Percentiles rank a stretch among this genome's conserved stretches.
Conservation (phyloP, 1,140 invertebrate species). For the Scaptomyza montana region DNA sequence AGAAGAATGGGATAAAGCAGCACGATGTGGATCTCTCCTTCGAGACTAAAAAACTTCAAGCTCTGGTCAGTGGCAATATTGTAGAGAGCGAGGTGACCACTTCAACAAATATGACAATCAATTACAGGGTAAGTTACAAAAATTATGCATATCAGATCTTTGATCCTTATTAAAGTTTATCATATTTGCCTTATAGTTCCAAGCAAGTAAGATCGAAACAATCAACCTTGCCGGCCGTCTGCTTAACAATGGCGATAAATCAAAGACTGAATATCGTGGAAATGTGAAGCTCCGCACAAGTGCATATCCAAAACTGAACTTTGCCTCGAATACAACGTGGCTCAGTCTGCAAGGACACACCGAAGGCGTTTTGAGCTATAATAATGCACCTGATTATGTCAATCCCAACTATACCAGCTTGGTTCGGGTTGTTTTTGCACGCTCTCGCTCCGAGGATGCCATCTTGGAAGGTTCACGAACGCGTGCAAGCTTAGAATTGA, state of each 20-base stretch:
- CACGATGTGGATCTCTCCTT: conserved; percentile 86
- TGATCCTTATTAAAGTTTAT: too few species aligned
- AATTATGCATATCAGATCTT: too few species aligned
- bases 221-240: conserved; percentile 88
- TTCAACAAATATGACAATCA: conserved; percentile 84
- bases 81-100: conserved; percentile 80
- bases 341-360: conserved; percentile 75
- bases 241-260: conserved; percentile 86
- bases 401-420: conserved; percentile 86
- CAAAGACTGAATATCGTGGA: conserved; percentile 86
- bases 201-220: conserved; percentile 87
- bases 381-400: conserved; percentile 68
- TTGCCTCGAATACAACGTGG: conserved; percentile 86
- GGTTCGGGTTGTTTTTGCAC: conserved; percentile 85
- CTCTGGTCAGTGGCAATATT: conserved; percentile 85
- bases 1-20: conserved; percentile 86
- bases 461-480: conserved; percentile 77
- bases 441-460: conserved; percentile 83
- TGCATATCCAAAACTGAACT: conserved; percentile 90
- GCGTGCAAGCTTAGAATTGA: conserved; percentile 77
- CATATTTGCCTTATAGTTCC: conserved; percentile 85
- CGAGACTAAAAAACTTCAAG: conserved; percentile 86
- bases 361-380: conserved; percentile 72
- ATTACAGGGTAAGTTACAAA: conserved; percentile 84
- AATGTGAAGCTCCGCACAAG: conserved; percentile 88